phyloP scores from a whole-genome alignment of 2,113 vertebrate genomes.

The Crotalus horridus region DNA sequence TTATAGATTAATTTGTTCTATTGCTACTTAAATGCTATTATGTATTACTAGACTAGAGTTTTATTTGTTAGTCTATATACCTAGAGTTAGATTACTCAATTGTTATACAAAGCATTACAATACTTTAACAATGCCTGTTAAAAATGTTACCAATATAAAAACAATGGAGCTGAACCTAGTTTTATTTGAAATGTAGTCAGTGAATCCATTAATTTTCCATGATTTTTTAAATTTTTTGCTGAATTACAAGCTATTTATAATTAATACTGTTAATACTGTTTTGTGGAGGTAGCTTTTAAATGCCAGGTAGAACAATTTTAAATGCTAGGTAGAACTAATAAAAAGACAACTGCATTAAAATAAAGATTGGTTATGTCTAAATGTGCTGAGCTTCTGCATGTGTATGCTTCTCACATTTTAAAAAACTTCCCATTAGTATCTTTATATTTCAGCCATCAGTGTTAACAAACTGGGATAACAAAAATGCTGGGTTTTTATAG shows the following conservation, averaged over 20 bases:
- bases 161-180: constrained; percentile 56
- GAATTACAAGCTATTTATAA: constrained; percentile 40
- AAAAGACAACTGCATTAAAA: constrained; percentile 33
- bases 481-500: constrained; percentile 15
- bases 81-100: constrained; percentile 59
- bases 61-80: constrained; percentile 59
- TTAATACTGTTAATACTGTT: constrained; percentile 23
- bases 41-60: constrained; percentile 36
- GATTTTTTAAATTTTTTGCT: constrained; percentile 51
- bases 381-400: neutral
- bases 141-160: constrained; percentile 41
- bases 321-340: constrained; percentile 48
- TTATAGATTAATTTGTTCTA: constrained; percentile 51
- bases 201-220: constrained; percentile 25
- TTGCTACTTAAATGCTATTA: constrained; percentile 59
- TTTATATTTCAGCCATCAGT: neutral
- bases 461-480: neutral
- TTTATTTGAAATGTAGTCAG: constrained; percentile 65
- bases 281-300: constrained; percentile 25
- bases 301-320: constrained; percentile 49
- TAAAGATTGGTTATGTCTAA: neutral
- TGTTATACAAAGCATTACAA: constrained; percentile 44
- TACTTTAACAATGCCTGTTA: constrained; percentile 40
- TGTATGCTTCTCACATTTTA: neutral
- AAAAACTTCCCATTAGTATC: neutral